Evolutionary conservation across 1,140 invertebrate species (phyloP).

Genomic region (Schlechtendalia chinensis): DNA sequence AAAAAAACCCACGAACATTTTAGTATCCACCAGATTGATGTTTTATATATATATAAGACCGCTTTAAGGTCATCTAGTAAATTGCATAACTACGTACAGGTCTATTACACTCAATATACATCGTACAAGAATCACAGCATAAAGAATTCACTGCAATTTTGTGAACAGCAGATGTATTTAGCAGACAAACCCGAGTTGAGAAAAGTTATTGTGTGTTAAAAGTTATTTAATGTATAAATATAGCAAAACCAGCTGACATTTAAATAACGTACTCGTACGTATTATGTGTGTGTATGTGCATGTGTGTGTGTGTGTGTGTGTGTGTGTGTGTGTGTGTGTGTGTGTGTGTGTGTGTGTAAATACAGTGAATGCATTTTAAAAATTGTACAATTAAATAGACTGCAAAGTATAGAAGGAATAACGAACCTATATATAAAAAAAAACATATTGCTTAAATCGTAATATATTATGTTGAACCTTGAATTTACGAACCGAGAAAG

Average conservation of each 20-base stretch:
- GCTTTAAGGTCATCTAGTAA: neutral
- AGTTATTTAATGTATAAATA: no score
- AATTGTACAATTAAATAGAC: neutral
- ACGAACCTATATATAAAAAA: neutral
- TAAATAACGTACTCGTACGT: no score
- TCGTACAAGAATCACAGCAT: neutral
- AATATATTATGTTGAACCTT: conserved; percentile 2
- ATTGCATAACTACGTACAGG: neutral
- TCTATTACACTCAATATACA: neutral
- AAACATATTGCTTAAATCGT: neutral
- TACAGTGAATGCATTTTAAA: neutral
- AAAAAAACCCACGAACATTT: neutral
- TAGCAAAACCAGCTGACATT: no score
- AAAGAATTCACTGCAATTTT: neutral
- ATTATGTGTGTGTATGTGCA: no score
- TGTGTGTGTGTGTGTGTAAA: neutral
- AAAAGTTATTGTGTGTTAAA: neutral
- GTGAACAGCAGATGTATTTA: neutral
- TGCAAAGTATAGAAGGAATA: neutral
- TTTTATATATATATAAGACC: neutral
- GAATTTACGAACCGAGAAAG: neutral
- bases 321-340: no score
- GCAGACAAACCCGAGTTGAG: neutral
- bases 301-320: no score
- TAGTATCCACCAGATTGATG: neutral